Percentiles rank a stretch among this genome's conserved stretches.
These are phyloP conservation scores for Procambarus clarkii DNA, from an alignment of 1,140 invertebrate genomes.

Conservation along the genomic window DNA sequence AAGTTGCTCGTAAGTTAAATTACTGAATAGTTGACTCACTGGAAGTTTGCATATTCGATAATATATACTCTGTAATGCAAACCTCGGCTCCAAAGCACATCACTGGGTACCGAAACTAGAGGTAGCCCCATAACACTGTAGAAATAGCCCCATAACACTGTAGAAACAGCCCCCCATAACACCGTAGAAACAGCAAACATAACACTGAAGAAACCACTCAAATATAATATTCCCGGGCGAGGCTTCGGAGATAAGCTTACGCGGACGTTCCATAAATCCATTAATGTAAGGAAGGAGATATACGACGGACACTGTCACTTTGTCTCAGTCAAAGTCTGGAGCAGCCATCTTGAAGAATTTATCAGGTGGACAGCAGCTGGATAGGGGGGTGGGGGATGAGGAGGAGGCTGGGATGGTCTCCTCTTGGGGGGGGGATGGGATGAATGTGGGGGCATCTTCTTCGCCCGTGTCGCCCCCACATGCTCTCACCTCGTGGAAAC, in stretches of 20 bases:
- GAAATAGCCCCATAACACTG: no score
- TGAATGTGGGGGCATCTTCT: no score
- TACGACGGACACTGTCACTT: constrained; percentile 53
- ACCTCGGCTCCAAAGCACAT: no score
- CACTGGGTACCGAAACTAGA: no score
- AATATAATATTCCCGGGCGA: constrained; percentile 40
- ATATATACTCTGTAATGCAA: no score
- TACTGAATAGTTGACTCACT: no score
- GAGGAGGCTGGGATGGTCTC: background rate
- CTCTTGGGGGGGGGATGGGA: background rate
- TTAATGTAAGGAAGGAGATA: constrained; percentile 64
- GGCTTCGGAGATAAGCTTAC: constrained; percentile 32
- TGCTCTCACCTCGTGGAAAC: background rate
- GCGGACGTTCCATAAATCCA: constrained; percentile 59
- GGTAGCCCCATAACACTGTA: no score
- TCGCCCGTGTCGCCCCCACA: background rate
- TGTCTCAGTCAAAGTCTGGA: constrained; percentile 63
- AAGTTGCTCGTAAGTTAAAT: no score
- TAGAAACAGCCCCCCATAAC: no score
- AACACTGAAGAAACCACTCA: constrained; percentile 16
- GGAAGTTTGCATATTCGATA: no score
- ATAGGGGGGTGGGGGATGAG: background rate
- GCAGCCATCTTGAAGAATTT: constrained; percentile 62
- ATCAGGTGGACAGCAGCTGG: constrained; percentile 44
- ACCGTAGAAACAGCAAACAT: no score